These are phyloP conservation scores for Polydrusus cervinus DNA, from an alignment of 2,888 invertebrate species.

Conservation along the genomic window DNA sequence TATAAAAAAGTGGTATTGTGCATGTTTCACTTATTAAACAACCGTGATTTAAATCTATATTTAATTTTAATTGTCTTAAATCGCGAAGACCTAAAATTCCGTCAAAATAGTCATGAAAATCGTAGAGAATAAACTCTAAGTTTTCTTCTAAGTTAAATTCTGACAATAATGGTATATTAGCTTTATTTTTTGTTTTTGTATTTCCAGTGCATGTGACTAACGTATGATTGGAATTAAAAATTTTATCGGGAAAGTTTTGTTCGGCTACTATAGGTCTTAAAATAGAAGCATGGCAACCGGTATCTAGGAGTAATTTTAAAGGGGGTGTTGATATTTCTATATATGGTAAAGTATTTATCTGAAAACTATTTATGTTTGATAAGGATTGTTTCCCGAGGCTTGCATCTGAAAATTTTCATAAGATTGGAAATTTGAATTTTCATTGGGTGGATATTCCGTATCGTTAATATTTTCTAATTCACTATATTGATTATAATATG, in stretches of 20 bases:
- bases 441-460: background rate
- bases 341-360: constrained; percentile 44
- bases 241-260: constrained; percentile 13
- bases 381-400: constrained; percentile 12
- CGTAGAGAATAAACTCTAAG: constrained; percentile 15
- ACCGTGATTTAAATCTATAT: constrained; percentile 1
- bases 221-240: constrained; percentile 22
- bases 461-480: background rate
- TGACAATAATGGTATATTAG: constrained; percentile 10
- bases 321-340: constrained; percentile 43
- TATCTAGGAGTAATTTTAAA: constrained; percentile 46
- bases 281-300: constrained; percentile 44
- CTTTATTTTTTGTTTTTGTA: constrained; percentile 18
- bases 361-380: constrained; percentile 24
- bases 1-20: constrained; percentile 10
- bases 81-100: constrained; percentile 14
- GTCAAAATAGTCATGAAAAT: constrained; percentile 22
- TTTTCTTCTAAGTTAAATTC: constrained; percentile 10
- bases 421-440: background rate
- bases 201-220: constrained; percentile 23
- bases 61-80: constrained; percentile 21
- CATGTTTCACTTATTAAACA: constrained; percentile 5
- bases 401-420: constrained; percentile 1
- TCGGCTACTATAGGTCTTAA: constrained; percentile 42
- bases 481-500: background rate